phyloP scores from a whole-genome alignment of 2,888 invertebrate species.

The Polietes domitor region DNA sequence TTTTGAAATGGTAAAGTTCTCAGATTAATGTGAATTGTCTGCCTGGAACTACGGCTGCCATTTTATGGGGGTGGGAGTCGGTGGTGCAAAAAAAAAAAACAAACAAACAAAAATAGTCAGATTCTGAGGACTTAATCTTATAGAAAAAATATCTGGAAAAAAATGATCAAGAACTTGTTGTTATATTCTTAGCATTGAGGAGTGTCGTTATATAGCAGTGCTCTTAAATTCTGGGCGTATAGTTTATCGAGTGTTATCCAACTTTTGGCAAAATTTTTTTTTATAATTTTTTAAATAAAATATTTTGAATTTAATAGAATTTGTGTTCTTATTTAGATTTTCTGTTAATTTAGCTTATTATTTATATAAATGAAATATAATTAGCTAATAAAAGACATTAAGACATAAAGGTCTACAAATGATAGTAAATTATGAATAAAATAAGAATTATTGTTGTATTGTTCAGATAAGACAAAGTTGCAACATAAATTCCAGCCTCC shows the following conservation, averaged over 20 bases:
- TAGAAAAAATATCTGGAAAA: constrained; percentile 28
- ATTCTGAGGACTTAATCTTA: constrained; percentile 35
- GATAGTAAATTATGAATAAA: too few species aligned
- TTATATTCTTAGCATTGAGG: not conserved
- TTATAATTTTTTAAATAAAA: not conserved
- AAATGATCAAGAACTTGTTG: not conserved
- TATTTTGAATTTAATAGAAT: too few species aligned
- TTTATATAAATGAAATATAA: too few species aligned
- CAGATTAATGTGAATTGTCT: constrained; percentile 3
- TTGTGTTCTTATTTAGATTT: too few species aligned
- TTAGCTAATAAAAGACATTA: too few species aligned
- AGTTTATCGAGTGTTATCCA: constrained; percentile 9
- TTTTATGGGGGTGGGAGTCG: not conserved
- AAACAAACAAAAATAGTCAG: not conserved
- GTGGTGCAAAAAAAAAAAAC: not conserved
- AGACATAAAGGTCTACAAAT: too few species aligned
- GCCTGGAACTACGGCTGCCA: not conserved
- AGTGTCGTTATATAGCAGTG: constrained; percentile 16
- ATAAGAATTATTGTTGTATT: too few species aligned
- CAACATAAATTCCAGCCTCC: too few species aligned
- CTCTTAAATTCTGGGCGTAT: constrained; percentile 31
- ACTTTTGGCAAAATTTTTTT: not conserved
- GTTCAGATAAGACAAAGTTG: too few species aligned
- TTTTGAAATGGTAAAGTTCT: not conserved
- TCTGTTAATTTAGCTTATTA: too few species aligned